Percentiles rank a stretch among this genome's conserved stretches.
These are phyloP conservation scores for Oenanthe melanoleuca DNA, from an alignment of 2,113 vertebrate species.

Conservation along the genomic window DNA sequence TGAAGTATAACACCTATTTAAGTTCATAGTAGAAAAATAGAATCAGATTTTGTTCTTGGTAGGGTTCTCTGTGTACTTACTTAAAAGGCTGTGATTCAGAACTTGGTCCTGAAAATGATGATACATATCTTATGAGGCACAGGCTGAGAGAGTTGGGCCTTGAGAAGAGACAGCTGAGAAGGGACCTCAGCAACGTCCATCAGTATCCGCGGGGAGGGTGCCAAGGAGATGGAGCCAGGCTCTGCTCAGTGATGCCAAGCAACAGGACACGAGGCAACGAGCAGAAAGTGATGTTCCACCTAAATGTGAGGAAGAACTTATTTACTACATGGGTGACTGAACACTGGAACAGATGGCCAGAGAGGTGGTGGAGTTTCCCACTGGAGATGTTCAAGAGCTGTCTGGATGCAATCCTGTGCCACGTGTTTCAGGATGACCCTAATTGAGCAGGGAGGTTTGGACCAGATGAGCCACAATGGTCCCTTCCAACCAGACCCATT, in stretches of 20 bases:
- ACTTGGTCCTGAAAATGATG: not conserved
- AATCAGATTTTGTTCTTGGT: not conserved
- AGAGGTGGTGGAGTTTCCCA: not conserved
- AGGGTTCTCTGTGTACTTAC: not conserved
- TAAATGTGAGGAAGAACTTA: not conserved
- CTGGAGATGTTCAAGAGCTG: too few relatives aligned
- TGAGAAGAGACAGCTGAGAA: not conserved
- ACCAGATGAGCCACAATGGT: rapidly evolving
- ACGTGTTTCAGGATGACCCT: not conserved
- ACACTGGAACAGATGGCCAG: not conserved
- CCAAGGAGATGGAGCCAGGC: not conserved
- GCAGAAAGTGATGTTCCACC: not conserved
- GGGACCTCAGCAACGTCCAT: not conserved
- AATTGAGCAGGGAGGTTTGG: not conserved
- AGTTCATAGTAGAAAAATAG: not conserved
- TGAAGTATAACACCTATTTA: not conserved
- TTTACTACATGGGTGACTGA: not conserved
- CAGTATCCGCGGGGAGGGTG: not conserved
- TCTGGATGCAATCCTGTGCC: not conserved
- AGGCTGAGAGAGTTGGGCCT: not conserved
- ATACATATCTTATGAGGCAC: rapidly evolving
- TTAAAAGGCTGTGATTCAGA: not conserved
- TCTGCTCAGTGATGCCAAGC: not conserved
- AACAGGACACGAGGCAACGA: rapidly evolving
- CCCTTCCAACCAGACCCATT: not conserved